Base-by-base conservation (phyloP, 1,140 invertebrate species). In the Heliconius melpomene region DNA sequence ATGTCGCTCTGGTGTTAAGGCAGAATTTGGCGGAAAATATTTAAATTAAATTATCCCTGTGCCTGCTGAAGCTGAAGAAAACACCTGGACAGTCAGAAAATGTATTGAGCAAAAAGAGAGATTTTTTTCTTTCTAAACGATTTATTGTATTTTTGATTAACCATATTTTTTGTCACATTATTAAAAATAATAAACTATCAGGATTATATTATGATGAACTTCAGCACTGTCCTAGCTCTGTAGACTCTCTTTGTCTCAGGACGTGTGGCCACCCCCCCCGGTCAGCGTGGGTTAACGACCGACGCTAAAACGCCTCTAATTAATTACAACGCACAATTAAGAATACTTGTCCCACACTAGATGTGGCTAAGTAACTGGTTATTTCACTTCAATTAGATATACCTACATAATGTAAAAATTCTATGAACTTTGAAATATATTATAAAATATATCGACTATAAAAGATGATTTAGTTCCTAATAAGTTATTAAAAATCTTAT, bases 301-400 rank as follows among this genome's bases (percentile, higher is more conserved):
- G 74, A 40, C 54, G 50, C 46, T 52, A 79, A 79, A 79, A 52
- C 29, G 54, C 75, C 66, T 71, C 74, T 76, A 76, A 79, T 79
- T 79, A 79, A 79, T 75, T 71, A 66, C 60, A 9, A 29, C 23
- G 60, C 60, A 66, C 60, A 66, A 66, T 66, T 66, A 66, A 66
- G 60, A 66, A 66, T 66, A 16, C 60, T 29, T 66, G 60, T 66
- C n/a, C 9, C 60, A 26, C 60, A 66, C 60, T 66, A 16, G 60
- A 6, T 2, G 60, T 16, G 3, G 2, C 26, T 66, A 29, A 29
- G 26, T 26, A 29, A 29, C 26, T 29, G 26, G 60, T 66, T 66
- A 66, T 66, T 3, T 23, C 6, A 57, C 20, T 57, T 57, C 20
- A 57, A 57, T 20, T 54, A 8, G 6, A 54, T 7, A n/a, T 54